These are phyloP conservation scores for Parasteatoda lunata DNA, from an alignment of 2,888 invertebrate genomes.

Conservation along the genomic window DNA sequence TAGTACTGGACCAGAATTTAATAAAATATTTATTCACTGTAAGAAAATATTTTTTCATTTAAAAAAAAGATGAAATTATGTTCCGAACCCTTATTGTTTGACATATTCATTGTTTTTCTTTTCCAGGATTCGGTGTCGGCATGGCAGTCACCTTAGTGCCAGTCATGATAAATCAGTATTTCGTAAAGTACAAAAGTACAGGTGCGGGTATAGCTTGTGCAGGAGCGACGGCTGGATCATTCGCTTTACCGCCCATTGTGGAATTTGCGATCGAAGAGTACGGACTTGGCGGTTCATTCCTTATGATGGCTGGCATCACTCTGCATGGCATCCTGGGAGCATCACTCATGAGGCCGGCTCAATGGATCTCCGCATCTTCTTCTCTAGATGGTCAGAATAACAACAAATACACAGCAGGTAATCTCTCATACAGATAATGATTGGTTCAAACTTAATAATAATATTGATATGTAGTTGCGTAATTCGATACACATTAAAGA, in stretches of 20 bases:
- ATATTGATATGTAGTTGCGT: too few species aligned
- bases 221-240: constrained; percentile 70
- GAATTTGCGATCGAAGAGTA: constrained; percentile 66
- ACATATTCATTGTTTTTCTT: neutral
- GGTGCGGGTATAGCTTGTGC: constrained; percentile 70
- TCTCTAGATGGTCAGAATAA: too few species aligned
- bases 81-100: too few species aligned
- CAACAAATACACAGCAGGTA: too few species aligned
- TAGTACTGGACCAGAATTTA: too few species aligned
- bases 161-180: constrained; percentile 70
- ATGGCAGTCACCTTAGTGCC: constrained; percentile 67
- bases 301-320: constrained; percentile 68
- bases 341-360: constrained; percentile 48
- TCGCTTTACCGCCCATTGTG: constrained; percentile 69
- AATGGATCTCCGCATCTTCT: constrained; percentile 15
- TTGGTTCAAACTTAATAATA: too few species aligned
- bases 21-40: too few species aligned
- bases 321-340: constrained; percentile 66
- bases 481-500: too few species aligned
- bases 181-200: constrained; percentile 66
- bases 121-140: constrained; percentile 69
- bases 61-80: too few species aligned
- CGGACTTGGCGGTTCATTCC: constrained; percentile 63
- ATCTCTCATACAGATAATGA: too few species aligned
- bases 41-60: too few species aligned